Conservation (phyloP, 2,797 vertebrate genomes). For the Selene dorsalis region DNA sequence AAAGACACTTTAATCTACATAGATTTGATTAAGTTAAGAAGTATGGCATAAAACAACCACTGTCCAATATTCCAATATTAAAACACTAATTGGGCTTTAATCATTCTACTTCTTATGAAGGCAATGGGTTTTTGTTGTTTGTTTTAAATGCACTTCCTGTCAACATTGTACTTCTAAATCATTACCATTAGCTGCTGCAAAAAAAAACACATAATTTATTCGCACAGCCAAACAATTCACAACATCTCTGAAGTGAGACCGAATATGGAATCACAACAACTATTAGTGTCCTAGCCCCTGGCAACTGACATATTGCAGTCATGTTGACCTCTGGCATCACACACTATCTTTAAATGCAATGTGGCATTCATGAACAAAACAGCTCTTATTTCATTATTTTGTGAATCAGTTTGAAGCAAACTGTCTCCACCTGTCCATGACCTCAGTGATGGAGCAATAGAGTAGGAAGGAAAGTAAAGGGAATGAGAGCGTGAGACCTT, state of each 20-base stretch:
- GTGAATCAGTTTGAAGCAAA: slow-evolving; percentile 11
- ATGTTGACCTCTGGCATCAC: neutral
- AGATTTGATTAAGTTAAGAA: neutral
- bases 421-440: neutral
- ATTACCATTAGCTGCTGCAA: too few species aligned
- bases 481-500: neutral
- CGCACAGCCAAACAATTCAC: too few species aligned
- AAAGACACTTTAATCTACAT: neutral
- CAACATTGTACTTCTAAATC: too few species aligned
- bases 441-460: slow-evolving; percentile 11
- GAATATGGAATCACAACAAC: neutral
- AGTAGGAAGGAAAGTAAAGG: neutral
- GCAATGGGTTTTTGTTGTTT: neutral
- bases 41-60: neutral
- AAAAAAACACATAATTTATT: too few species aligned
- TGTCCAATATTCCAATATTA: neutral
- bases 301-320: neutral
- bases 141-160: too few species aligned
- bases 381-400: neutral
- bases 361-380: slow-evolving; percentile 21
- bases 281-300: neutral
- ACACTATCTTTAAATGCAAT: neutral
- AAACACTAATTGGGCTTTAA: neutral
- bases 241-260: neutral
- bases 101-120: neutral